phyloP scores from a whole-genome alignment of 2,797 vertebrate genomes.

The Eulemur albifrons region DNA sequence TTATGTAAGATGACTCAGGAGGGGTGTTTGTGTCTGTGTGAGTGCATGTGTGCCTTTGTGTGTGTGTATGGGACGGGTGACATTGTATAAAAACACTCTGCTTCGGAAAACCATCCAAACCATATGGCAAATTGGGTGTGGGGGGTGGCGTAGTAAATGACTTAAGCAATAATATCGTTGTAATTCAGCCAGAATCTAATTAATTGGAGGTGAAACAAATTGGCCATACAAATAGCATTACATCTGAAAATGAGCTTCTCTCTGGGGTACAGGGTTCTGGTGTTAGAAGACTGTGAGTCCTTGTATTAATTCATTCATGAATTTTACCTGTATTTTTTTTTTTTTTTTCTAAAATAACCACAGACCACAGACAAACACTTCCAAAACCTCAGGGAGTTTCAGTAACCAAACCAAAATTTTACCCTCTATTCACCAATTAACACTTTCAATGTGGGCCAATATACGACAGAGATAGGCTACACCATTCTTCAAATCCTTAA shows the following conservation, averaged over 20 bases:
- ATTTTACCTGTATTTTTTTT: background rate
- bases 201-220: background rate
- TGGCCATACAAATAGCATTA: background rate
- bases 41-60: background rate
- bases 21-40: rapidly evolving
- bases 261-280: background rate
- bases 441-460: background rate
- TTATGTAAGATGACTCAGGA: background rate
- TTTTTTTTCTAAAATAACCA: background rate
- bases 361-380: background rate
- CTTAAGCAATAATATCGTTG: background rate
- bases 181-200: background rate
- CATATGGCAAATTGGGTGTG: background rate
- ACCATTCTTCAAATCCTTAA: background rate
- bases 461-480: background rate
- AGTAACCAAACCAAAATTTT: background rate
- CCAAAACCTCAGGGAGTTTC: background rate
- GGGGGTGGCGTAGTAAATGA: rapidly evolving
- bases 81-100: background rate
- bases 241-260: background rate
- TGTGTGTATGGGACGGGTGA: background rate
- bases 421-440: background rate
- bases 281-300: background rate
- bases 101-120: background rate
- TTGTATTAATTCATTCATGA: background rate